Evolutionary conservation across 1,140 invertebrate species (phyloP).

Genomic region (Aporrectodea caliginosa): DNA sequence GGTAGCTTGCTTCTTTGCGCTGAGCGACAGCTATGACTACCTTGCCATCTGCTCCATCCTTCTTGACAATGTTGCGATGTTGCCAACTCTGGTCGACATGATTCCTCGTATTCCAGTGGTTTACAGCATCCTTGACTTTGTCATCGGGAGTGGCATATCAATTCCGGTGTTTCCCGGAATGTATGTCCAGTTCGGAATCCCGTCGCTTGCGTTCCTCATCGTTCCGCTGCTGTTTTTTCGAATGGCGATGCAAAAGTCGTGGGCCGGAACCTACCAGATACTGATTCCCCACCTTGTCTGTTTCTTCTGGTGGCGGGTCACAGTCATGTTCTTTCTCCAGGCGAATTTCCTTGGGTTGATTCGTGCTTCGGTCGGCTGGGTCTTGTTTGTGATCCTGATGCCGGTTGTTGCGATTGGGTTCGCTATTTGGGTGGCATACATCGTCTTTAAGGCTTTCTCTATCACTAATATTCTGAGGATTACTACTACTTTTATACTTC

Average conservation of each 20-base stretch:
- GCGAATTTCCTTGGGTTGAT: conserved; percentile 24
- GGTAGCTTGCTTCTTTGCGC: conserved; percentile 25
- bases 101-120: conserved; percentile 26
- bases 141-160: conserved; percentile 15
- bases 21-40: conserved; percentile 30
- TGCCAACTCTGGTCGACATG: conserved; percentile 15
- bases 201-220: conserved; percentile 21
- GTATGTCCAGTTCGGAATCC: conserved; percentile 26
- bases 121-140: conserved; percentile 18
- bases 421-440: conserved; percentile 1
- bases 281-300: conserved; percentile 32
- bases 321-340: conserved; percentile 29
- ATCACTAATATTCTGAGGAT: conserved; percentile 19
- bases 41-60: conserved; percentile 18
- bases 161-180: conserved; percentile 15
- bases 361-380: conserved; percentile 29
- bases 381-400: conserved; percentile 11
- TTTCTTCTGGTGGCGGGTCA: conserved; percentile 32
- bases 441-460: conserved; percentile 21
- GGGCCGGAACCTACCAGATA: conserved; percentile 30
- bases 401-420: conserved; percentile 21
- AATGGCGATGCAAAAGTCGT: conserved; percentile 27
- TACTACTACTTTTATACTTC: conserved; percentile 17
- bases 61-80: conserved; percentile 14
- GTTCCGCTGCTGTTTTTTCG: conserved; percentile 27